Base-by-base conservation (phyloP, 2,888 invertebrate genomes). In the Hirtodrosophila trivittata region DNA sequence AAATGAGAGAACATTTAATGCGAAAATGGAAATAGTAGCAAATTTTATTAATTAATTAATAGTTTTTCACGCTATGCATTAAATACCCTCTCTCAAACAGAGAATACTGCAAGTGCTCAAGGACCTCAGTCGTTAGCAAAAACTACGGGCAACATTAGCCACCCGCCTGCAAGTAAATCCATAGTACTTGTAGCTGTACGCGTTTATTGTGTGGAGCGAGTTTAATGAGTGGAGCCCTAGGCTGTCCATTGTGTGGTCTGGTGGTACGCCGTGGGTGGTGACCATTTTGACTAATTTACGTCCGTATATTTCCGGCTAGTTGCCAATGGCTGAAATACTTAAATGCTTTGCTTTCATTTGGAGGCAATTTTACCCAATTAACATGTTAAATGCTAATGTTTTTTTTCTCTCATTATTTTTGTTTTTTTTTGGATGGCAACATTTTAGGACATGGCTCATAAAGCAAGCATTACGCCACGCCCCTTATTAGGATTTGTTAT, bases 21-120 rank as follows among this genome's bases (percentile, higher is more conserved):
- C 62, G 70, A 8, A 10, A 14, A 35, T 35, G 30, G 25, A 58
- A 14, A 38, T 64, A 70, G 63, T 55, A 56, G 45, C 16, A 52
- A 59, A 67, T 65, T 57, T 50, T 10, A 41, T 50, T 60, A 60
- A 66, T 80, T 46, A 59, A 76, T 60, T 46, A 60, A 55, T 67
- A 33, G 67, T 41, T 54, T 30, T 16, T 9, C 37, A 33, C 30
- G 32, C n/a, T 18, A 12, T 30, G 21, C 33, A 30, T 47, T 26
- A 59, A 59, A 21, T 28, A 6, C 9, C 8, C 9, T 2, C 10
- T 1, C n/a, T n/a, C n/a, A n/a, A n/a, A n/a, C n/a, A n/a, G n/a
- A n/a, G n/a, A n/a, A n/a, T n/a, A n/a, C n/a, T n/a, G n/a, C n/a
- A n/a, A n/a, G n/a, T n/a, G n/a, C n/a, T n/a, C n/a, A n/a, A n/a